Percentiles rank a stretch among this genome's conserved stretches.
These are phyloP conservation scores for Fragum whitleyi DNA, from an alignment of 2,888 invertebrate species.

Conservation along the genomic window DNA sequence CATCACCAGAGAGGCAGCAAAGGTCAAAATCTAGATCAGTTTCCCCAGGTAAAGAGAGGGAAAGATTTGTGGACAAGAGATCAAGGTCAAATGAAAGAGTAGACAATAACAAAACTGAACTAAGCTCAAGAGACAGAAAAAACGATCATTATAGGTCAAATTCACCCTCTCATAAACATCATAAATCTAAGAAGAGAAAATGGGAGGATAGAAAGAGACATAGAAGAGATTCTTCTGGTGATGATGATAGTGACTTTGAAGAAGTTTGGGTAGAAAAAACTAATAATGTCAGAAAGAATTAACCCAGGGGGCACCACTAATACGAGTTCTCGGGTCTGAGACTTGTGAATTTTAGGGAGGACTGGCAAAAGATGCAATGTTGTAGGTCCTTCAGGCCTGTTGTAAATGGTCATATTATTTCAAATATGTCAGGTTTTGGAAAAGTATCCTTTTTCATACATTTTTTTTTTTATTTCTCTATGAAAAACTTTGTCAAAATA, in stretches of 20 bases:
- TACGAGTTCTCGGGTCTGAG: too few relatives aligned
- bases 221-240: constrained; percentile 14
- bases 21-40: constrained; percentile 10
- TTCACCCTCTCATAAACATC: constrained; percentile 30
- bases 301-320: too few relatives aligned
- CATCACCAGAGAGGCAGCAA: too few relatives aligned
- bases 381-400: too few relatives aligned
- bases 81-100: constrained; percentile 28
- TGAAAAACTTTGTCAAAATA: too few relatives aligned
- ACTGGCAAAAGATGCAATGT: too few relatives aligned
- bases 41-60: too few relatives aligned
- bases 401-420: too few relatives aligned
- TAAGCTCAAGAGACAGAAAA: not conserved
- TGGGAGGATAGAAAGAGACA: constrained; percentile 13
- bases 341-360: too few relatives aligned
- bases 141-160: constrained; percentile 5
- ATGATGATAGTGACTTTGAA: constrained; percentile 13
- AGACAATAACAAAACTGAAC: not conserved
- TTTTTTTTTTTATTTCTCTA: too few relatives aligned
- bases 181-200: constrained; percentile 22
- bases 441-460: too few relatives aligned
- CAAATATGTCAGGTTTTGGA: too few relatives aligned
- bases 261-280: constrained; percentile 36
- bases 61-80: not conserved
- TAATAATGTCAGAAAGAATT: not conserved